Base-by-base conservation (phyloP, 2,888 invertebrate genomes). In the Cepaea hortensis region DNA sequence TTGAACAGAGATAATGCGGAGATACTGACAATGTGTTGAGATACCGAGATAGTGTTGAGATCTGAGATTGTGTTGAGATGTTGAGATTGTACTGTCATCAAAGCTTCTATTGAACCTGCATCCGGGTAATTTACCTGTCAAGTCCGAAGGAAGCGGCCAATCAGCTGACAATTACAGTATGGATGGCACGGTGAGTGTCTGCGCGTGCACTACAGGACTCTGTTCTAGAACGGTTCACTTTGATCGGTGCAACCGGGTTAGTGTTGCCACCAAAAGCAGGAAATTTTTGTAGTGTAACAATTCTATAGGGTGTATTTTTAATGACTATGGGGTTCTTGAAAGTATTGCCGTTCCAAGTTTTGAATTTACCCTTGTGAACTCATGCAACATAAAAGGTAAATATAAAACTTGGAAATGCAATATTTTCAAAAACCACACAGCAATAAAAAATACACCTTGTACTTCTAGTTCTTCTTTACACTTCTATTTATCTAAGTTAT, bases 101-200 rank as follows among this genome's bases (percentile, higher is more conserved):
- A 9, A 70, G 9, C 70, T 55, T 55, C 55, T 61, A 73, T 11
- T 48, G 68, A 20, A 23, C 23, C 81, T n/a, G 4, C 7, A 35
- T 23, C n/a, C 82, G 55, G 82, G 82, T 73, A 82, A 82, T 82
- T 82, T 82, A 82, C 55, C 82, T 82, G 82, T 82, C 82, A 73
- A 70, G n/a, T 18, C 18, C 7, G 62, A 18, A 84, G 84, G 84
- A 84, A 84, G 84, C 76, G 65, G 84, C 62, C 84, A 84, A 84
- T 84, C 84, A 84, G 84, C 65, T 76, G 76, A 76, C 84, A 76
- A 84, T 84, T 84, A 84, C 35, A n/a, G 76, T 62, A 7, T 65
- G 62, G 84, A 84, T 84, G 84, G 61, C 48, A 65, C 84, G 18
- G 62, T 62, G 20, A 76, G 76, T 84, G 84, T 84, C 84, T 61